Evolutionary conservation across 2,113 vertebrate genomes (phyloP), one percentile per base, ranked within the genome.

Genomic region (Apus apus): DNA sequence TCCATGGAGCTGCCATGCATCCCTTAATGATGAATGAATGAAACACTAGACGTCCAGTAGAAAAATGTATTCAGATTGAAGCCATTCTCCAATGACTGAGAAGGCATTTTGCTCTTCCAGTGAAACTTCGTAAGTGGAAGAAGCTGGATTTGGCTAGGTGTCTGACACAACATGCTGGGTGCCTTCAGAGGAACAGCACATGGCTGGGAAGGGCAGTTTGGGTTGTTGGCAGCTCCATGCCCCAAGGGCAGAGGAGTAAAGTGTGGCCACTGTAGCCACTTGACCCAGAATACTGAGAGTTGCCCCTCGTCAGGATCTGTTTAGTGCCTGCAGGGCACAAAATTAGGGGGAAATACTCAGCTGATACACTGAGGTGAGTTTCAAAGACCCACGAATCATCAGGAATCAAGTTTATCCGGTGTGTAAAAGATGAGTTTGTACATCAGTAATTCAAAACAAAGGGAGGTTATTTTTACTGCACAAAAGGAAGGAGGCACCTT

Each of bases 251-350:
- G 15, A 29, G 27, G 43, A 26, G 6, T 4, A 5, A 51, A 51
- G 30, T 1, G 0, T 60, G 61, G 32, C 57, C n/a, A 32, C 66
- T 2, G 0, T 5, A 2, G 43, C 66, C 6, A 0, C 26, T 74
- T 5, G 2, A 19, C 3, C 11, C 50, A 51, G 50, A 53, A 51
- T 50, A 22, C 48, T 50, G n/a, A 38, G 60, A 36, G 54, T 32
- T 65, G 36, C 40, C 43, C 65, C 27, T 61, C 57, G 62, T 3
- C 54, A 17, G 50, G 21, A 15, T 89, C 4, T 0, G 17, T 36
- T 87, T 16, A 64, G 29, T 3, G 4, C 5, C 26, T 58, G 5
- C 54, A 87, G 51, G 64, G 22, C 45, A 53, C 30, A 86, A 26
- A 48, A 54, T 54, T 0, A 6, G 1, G 3, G 17, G 79, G 60